Percentiles rank a stretch among this genome's conserved stretches.
Evolutionary conservation across 1,140 invertebrate species (phyloP).

Genomic region (Hyles euphorbiae): DNA sequence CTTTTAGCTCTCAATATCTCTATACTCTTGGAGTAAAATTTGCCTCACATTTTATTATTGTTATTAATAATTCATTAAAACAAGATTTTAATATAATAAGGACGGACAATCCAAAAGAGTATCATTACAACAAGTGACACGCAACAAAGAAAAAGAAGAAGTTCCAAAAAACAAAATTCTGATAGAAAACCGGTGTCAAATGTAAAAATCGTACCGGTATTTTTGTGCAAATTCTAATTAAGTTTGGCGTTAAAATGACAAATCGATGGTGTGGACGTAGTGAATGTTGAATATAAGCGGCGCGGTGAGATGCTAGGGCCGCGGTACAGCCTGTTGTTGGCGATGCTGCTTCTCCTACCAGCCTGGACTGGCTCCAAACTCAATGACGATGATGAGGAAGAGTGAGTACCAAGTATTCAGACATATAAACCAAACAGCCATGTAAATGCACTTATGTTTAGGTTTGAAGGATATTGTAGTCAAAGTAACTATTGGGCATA

Average conservation of each 20-base stretch:
- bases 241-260: slow-evolving; percentile 57
- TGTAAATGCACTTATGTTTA: too few relatives aligned
- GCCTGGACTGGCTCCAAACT: slow-evolving; percentile 28
- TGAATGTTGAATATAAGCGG: slow-evolving; percentile 21
- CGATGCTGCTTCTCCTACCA: slow-evolving; percentile 52
- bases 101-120: too few relatives aligned
- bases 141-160: slow-evolving; percentile 40
- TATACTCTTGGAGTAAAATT: too few relatives aligned
- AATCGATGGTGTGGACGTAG: slow-evolving; percentile 47
- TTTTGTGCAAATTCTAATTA: too few relatives aligned
- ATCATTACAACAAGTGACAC: too few relatives aligned
- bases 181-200: slow-evolving; percentile 42
- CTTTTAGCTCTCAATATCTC: too few relatives aligned
- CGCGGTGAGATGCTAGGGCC: slow-evolving; percentile 50
- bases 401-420: slow-evolving; percentile 35
- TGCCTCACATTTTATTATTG: too few relatives aligned
- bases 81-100: too few relatives aligned
- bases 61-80: too few relatives aligned
- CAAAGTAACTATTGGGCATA: too few relatives aligned
- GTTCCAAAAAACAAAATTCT: slow-evolving; percentile 55
- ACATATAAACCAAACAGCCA: too few relatives aligned
- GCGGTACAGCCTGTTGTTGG: slow-evolving; percentile 47
- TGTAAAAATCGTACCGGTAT: slow-evolving; percentile 30
- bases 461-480: too few relatives aligned
- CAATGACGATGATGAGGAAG: slow-evolving; percentile 52